Conservation (phyloP, 2,888 invertebrate genomes). For the Mimas tiliae region DNA sequence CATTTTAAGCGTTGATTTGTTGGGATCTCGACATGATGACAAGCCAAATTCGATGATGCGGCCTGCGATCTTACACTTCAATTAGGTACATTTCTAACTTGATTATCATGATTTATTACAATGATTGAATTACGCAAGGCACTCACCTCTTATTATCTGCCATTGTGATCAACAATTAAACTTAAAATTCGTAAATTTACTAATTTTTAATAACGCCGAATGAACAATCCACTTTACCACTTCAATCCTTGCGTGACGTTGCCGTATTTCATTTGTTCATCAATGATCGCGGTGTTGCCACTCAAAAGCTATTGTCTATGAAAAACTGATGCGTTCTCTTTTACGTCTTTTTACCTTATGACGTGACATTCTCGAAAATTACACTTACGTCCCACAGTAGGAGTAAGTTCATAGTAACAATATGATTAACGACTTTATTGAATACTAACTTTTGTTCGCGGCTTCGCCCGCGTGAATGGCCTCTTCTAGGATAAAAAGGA, state of each 20-base stretch:
- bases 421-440: too few species aligned
- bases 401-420: neutral
- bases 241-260: slow-evolving; percentile 80
- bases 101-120: neutral
- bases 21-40: slow-evolving; percentile 80
- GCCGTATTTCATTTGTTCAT: slow-evolving; percentile 85
- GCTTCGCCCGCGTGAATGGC: too few species aligned
- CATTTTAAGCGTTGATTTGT: slow-evolving; percentile 32
- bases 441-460: too few species aligned
- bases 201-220: slow-evolving; percentile 71
- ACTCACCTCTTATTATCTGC: slow-evolving; percentile 85
- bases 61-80: slow-evolving; percentile 46
- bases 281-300: slow-evolving; percentile 62
- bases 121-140: slow-evolving; percentile 28
- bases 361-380: neutral
- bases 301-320: slow-evolving; percentile 31
- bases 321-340: slow-evolving; percentile 18
- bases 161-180: slow-evolving; percentile 73
- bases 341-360: neutral
- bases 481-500: too few species aligned
- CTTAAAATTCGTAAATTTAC: slow-evolving; percentile 65
- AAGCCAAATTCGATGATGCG: slow-evolving; percentile 78
- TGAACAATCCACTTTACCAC: slow-evolving; percentile 65
- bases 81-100: slow-evolving; percentile 31
- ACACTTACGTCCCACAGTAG: neutral